phyloP scores from a whole-genome alignment of 1,140 invertebrate species.

The Halictus rubicundus region DNA sequence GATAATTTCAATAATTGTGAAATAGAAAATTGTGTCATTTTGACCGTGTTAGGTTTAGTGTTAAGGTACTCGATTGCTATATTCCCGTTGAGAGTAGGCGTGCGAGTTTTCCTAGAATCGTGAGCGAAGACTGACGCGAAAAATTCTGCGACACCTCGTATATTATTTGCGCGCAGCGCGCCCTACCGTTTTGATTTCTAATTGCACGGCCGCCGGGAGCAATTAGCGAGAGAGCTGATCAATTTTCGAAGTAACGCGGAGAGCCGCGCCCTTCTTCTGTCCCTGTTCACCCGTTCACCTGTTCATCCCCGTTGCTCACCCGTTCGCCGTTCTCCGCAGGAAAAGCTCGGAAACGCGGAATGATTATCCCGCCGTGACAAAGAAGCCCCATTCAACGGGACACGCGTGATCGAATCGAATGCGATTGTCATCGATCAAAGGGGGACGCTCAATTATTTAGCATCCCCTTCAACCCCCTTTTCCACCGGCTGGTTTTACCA shows the following conservation, averaged over 20 bases:
- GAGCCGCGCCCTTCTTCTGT: background rate
- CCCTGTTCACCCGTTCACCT: too few relatives aligned
- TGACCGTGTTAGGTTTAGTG: too few relatives aligned
- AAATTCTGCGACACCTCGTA: too few relatives aligned
- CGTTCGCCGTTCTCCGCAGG: background rate
- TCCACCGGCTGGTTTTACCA: too few relatives aligned
- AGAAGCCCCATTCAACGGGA: background rate
- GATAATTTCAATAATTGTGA: too few relatives aligned
- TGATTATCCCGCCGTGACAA: background rate
- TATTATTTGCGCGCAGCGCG: background rate
- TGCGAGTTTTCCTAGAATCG: too few relatives aligned
- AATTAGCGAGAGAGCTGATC: background rate
- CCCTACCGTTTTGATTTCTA: background rate
- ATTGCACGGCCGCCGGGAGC: background rate
- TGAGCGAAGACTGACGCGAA: too few relatives aligned
- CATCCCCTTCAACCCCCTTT: too few relatives aligned
- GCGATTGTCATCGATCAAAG: slow-evolving; percentile 1
- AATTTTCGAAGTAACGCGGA: background rate
- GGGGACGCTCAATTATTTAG: background rate
- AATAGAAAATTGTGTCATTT: too few relatives aligned
- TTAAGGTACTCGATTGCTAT: too few relatives aligned
- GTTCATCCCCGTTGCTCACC: background rate
- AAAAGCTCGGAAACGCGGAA: background rate
- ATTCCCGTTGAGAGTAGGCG: too few relatives aligned
- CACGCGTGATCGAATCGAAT: background rate